Evolutionary conservation across 2,888 invertebrate species (phyloP), one percentile per base, ranked within the genome.

Genomic region (Trichogramma dendrolimi): DNA sequence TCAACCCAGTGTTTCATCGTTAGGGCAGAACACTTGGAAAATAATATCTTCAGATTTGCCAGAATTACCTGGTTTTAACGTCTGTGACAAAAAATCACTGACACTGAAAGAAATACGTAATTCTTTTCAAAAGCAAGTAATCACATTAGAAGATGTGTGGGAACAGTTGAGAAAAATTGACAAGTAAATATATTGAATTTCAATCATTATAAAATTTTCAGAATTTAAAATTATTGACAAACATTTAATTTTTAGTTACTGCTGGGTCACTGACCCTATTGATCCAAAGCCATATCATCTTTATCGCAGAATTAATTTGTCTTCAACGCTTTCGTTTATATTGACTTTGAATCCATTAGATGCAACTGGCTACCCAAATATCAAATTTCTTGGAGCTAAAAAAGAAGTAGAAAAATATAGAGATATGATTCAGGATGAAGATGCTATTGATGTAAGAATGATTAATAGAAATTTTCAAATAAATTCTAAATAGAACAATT

Each of bases 261-360:
- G 77, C 49, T 73, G 73, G 67, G 70, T 79, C n/a, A 64, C 74
- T 14, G 79, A 78, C 68, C 79, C 79, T 54, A 54, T 69, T 1
- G 43, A 68, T 54, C 75, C 78, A 55, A 75, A 75, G 61, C 75
- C 75, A 6, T 71, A 70, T 56, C 78, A 79, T 63, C 66, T 78
- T 6, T 74, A 77, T 59, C 68, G 79, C 55, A 68, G 76, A 63
- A 72, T 79, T 65, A 71, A 75, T 56, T 63, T 78, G 48, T 73
- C 73, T n/a, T 64, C 72, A 40, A 68, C 69, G 6, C 55, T 76
- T 46, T 79, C 78, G 1, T 67, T 76, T 58, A 65, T 69, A 4
- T 58, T 79, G 44, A 75, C 68, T 52, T 60, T 78, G 39, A 66
- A 77, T 70, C 75, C 75, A 5, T 52, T 71, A 2, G 66, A 73